Conservation (phyloP, 2,888 invertebrate genomes). For the Perdita meconis region DNA sequence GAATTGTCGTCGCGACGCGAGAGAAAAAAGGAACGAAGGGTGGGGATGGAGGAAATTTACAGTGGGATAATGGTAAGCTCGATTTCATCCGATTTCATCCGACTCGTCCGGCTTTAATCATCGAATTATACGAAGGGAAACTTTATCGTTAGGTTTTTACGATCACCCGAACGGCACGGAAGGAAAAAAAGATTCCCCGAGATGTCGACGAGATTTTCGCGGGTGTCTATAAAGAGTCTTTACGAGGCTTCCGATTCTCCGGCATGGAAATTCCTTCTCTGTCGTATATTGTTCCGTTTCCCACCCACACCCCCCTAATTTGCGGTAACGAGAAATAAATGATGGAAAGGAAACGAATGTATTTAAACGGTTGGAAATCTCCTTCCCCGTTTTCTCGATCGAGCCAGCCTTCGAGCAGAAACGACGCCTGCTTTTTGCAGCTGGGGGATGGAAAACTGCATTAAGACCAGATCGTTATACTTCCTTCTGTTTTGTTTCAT, state of each 20-base stretch:
- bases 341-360: conserved; percentile 36
- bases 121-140: conserved; percentile 10
- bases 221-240: conserved; percentile 19
- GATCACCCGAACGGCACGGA: background rate
- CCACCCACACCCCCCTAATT: conserved; percentile 34
- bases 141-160: background rate
- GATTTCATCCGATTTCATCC: conserved; percentile 1
- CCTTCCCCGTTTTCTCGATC: background rate
- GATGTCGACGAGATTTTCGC: conserved; percentile 21
- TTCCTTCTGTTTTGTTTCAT: conserved; percentile 8
- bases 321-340: conserved; percentile 58
- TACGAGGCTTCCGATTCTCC: conserved; percentile 3
- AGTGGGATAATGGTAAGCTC: background rate
- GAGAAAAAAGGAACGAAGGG: background rate
- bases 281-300: conserved; percentile 42
- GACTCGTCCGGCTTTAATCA: conserved; percentile 3
- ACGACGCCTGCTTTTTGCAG: conserved; percentile 5
- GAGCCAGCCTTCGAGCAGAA: background rate
- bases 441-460: conserved; percentile 20
- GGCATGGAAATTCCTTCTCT: conserved; percentile 33
- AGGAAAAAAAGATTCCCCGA: background rate
- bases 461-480: conserved; percentile 39
- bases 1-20: background rate
- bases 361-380: conserved; percentile 32
- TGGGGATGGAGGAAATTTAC: too few species aligned